Base-by-base conservation (phyloP, 2,888 invertebrate genomes). In the Perdita meconis region DNA sequence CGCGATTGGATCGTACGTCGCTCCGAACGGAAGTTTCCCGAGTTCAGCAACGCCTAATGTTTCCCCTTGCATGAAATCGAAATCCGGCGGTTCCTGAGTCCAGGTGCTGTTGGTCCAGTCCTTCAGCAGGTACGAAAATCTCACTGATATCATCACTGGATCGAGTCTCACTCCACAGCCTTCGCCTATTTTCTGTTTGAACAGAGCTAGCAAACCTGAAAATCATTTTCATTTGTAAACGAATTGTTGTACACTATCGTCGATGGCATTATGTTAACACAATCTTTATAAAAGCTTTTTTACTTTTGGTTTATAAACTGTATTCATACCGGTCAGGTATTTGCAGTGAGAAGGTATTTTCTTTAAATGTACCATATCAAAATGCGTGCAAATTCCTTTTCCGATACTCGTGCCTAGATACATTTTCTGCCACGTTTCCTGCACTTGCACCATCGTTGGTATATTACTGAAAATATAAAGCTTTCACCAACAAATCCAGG, bases 361-460 rank as follows among this genome's bases (percentile, higher is more conserved):
- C 89, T 96, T 96, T 76, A 99, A 93, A 90, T 98, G 97, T 59
- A 97, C 96, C 94, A 98, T 97, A 90, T 98, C 97, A 92, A 97
- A 98, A 89, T 96, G 96, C n/a, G 96, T 95, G 84, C 96, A 94
- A 51, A 95, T 94, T 56, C 96, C 96, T 86, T 95, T 95, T 24
- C 95, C 95, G 89, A 97, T 95, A 87, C 96, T 96, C 8, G 97
- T 95, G 6, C 99, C 99, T 61, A 96, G 92, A 90, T 95, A 97
- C 88, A 95, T 95, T 64, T 96, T 95, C 89, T 97, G 96, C 95
- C 96, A 96, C 81, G 95, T 95, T 89, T 97, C 96, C 86, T 96
- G 94, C 26, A 97, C 95, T 93, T 98, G 98, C 26, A 98, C 94
- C 93, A 99, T 98, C 24, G 97, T 94, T 24, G 99, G 98, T 78